Percentiles rank a stretch among this genome's conserved stretches.
phyloP scores from a whole-genome alignment of 2,797 vertebrate genomes.

The Lepidocolaptes lacrymiger region DNA sequence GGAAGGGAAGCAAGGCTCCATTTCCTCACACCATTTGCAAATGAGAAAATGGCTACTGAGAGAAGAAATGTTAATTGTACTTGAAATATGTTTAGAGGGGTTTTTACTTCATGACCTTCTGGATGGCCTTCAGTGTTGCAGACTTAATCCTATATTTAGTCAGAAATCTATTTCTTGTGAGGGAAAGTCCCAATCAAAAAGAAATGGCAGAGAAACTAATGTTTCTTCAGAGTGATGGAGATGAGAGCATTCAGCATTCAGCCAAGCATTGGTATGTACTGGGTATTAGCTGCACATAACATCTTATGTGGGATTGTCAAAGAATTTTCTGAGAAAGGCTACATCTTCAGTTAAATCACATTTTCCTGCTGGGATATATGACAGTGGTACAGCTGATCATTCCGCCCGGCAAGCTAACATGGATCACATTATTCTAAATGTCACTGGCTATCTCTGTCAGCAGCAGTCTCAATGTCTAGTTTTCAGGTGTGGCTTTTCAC shows the following conservation, averaged over 20 bases:
- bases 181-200: not conserved
- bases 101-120: not conserved
- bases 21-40: not conserved
- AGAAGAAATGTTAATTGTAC: not conserved
- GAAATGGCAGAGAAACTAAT: not conserved
- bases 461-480: not conserved
- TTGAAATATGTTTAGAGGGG: not conserved
- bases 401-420: rapidly evolving
- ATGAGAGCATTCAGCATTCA: not conserved
- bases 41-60: not conserved
- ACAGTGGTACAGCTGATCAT: not conserved
- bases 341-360: not conserved
- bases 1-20: not conserved
- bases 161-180: not conserved
- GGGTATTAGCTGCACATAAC: not conserved
- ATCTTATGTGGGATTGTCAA: not conserved
- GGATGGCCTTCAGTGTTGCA: not conserved
- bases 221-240: not conserved
- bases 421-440: not conserved
- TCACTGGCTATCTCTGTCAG: not conserved
- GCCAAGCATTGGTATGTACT: not conserved
- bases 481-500: not conserved
- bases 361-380: not conserved
- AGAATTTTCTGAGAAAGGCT: not conserved
- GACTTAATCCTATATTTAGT: not conserved